Percentiles rank a stretch among this genome's conserved stretches.
Conservation (phyloP, 35 echinoderm and acorn worm species). For the Heliocidaris erythrogramma region DNA sequence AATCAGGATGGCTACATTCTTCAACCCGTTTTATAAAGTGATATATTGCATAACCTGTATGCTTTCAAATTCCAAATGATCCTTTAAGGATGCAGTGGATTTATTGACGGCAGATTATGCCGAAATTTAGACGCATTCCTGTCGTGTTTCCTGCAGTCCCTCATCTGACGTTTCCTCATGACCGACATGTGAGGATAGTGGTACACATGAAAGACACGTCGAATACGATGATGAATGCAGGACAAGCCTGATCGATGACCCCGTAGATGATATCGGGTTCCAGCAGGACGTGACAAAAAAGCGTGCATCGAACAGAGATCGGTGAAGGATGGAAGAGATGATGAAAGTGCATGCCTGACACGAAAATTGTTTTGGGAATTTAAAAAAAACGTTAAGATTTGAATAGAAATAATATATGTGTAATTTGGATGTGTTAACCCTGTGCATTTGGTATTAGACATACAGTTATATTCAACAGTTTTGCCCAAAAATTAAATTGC, state of each 20-base stretch:
- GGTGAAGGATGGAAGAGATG: neutral
- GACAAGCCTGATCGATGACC: neutral
- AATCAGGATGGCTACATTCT: too few relatives aligned
- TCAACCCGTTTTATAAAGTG: too few relatives aligned
- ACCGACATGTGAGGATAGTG: neutral
- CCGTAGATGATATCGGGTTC: constrained; percentile 1
- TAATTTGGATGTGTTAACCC: too few relatives aligned
- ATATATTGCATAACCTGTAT: too few relatives aligned
- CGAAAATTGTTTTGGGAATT: neutral
- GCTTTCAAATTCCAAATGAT: neutral
- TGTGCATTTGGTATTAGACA: too few relatives aligned
- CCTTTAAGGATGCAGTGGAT: neutral
- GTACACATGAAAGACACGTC: neutral
- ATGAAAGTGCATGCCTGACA: neutral
- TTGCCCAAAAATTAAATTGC: too few relatives aligned
- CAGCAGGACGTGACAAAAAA: neutral
- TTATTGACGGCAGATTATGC: neutral
- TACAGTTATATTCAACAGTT: too few relatives aligned
- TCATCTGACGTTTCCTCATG: neutral
- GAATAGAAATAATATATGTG: too few relatives aligned
- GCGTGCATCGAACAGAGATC: neutral
- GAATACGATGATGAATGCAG: neutral
- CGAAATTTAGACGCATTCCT: neutral
- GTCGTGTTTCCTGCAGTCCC: neutral
- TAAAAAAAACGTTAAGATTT: too few relatives aligned